These are phyloP conservation scores for Proales similis DNA, from an alignment of 1,140 invertebrate species.

Conservation along the genomic window DNA sequence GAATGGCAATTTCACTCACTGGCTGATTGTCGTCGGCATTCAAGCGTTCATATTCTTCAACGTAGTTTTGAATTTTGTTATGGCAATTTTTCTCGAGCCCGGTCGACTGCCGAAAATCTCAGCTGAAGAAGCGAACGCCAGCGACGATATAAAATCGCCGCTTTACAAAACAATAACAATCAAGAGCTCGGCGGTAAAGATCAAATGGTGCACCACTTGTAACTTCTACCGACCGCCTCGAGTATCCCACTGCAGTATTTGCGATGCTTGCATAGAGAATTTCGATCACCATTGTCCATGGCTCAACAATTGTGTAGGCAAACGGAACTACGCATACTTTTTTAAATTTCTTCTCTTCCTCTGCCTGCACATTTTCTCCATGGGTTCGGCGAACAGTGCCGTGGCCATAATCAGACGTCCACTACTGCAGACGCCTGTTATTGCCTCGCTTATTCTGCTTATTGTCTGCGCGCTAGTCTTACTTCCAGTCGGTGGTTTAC, in stretches of 20 bases:
- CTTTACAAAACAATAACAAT: conserved; percentile 97
- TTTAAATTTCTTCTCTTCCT: conserved; percentile 88
- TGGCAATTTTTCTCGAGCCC: conserved; percentile 98
- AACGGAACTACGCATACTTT: conserved; percentile 79
- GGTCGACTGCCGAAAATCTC: conserved; percentile 94
- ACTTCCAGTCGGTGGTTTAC: conserved; percentile 92
- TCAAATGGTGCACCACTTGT: conserved; percentile 98
- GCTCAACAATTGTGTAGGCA: conserved; percentile 99
- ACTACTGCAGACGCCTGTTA: conserved; percentile 42
- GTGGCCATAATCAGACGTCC: not conserved
- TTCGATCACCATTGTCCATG: conserved; percentile 99
- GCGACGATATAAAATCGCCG: conserved; percentile 92
- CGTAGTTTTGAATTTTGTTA: conserved; percentile 91
- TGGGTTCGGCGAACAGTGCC: conserved; percentile 72
- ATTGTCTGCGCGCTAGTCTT: conserved; percentile 77
- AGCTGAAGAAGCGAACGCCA: conserved; percentile 85
- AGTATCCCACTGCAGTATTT: conserved; percentile 97
- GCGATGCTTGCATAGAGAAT: conserved; percentile 96
- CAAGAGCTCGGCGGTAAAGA: conserved; percentile 90
- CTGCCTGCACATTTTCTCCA: conserved; percentile 90
- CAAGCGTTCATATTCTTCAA: conserved; percentile 58
- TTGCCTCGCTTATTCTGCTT: conserved; percentile 70
- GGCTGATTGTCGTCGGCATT: not conserved
- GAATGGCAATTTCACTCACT: not conserved
- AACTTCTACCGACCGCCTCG: conserved; percentile 97